Evolutionary conservation across 2,797 vertebrate species (phyloP).

Genomic region (Euphonia xanthogaster): DNA sequence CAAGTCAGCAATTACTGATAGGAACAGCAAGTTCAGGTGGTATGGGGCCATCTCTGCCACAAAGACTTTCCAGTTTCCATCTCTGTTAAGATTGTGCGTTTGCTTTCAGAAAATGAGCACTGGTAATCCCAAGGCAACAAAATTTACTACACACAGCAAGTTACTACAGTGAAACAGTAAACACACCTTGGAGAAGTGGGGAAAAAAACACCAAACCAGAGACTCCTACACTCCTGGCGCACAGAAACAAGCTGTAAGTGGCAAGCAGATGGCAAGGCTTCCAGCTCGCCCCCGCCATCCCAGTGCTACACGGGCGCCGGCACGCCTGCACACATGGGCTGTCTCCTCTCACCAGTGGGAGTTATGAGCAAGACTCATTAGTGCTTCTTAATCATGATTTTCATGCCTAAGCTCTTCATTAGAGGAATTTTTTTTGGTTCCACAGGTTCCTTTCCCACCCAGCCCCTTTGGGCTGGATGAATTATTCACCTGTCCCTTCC

Average conservation of each 20-base stretch:
- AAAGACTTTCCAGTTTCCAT: neutral
- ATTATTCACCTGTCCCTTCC: neutral
- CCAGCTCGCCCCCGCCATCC: fast-evolving
- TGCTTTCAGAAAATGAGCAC: neutral
- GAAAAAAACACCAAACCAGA: neutral
- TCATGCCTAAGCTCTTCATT: neutral
- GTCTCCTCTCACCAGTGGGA: neutral
- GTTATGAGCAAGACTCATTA: neutral
- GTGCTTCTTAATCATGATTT: neutral
- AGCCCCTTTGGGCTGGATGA: neutral
- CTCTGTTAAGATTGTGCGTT: fast-evolving
- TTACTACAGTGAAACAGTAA: neutral
- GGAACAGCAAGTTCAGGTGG: neutral
- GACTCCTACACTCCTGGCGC: neutral
- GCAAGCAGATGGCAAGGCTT: neutral
- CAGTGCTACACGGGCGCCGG: fast-evolving
- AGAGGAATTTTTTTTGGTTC: neutral
- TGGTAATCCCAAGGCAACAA: fast-evolving
- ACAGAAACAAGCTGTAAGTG: neutral
- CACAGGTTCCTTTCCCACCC: neutral
- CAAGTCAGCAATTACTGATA: neutral
- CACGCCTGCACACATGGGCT: fast-evolving
- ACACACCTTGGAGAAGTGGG: neutral
- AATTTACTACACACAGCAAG: neutral
- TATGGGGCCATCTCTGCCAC: neutral